Percentiles rank a stretch among this genome's conserved stretches.
These are phyloP conservation scores for Enteromius fasciolatus DNA, from an alignment of 2,797 vertebrate species.

Conservation along the genomic window DNA sequence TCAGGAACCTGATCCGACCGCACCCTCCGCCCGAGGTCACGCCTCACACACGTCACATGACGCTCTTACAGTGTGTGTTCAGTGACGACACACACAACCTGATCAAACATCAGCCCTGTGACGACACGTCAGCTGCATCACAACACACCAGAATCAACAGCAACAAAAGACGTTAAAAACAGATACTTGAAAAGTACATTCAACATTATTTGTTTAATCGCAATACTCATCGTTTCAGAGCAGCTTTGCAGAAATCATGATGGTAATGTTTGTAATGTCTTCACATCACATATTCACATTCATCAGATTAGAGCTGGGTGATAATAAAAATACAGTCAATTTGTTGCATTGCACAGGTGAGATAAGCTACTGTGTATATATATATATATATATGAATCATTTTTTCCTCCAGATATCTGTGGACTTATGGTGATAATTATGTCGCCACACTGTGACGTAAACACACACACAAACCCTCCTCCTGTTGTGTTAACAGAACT, in stretches of 20 bases:
- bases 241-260: neutral
- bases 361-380: too few relatives aligned
- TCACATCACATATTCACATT: neutral
- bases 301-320: neutral
- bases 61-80: neutral
- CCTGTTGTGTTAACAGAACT: neutral
- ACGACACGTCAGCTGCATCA: neutral
- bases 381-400: too few relatives aligned
- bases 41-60: neutral
- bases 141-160: neutral
- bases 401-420: neutral
- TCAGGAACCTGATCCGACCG: slow-evolving; percentile 23
- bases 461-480: neutral
- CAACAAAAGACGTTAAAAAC: neutral
- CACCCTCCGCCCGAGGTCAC: slow-evolving; percentile 13
- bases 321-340: neutral
- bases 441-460: neutral
- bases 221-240: neutral
- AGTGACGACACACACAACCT: neutral
- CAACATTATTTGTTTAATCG: neutral
- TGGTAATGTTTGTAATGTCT: neutral
- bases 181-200: neutral
- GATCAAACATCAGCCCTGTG: neutral
- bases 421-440: neutral
- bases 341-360: too few relatives aligned